These are phyloP conservation scores for Nymphalis polychloros DNA, from an alignment of 2,888 invertebrate species.

Conservation along the genomic window DNA sequence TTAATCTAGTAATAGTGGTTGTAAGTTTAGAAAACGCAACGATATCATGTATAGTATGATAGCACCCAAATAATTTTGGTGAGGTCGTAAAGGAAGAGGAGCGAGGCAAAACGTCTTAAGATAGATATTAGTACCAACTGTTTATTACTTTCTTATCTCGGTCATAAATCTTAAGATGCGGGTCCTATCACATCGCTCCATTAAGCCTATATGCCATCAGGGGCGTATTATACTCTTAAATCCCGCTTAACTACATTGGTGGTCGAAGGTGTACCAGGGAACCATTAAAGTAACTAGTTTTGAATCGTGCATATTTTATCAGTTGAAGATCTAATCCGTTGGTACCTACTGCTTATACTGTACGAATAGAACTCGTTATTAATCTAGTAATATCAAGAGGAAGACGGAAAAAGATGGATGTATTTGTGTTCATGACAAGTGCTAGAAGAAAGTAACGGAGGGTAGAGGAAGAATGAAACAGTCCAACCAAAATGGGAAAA, in stretches of 20 bases:
- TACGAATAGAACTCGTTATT: no score
- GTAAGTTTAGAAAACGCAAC: conserved; percentile 19
- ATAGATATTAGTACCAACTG: conserved; percentile 44
- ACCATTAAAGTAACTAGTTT: background rate
- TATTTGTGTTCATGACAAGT: no score
- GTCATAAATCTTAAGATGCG: conserved; percentile 35
- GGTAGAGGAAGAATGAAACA: no score
- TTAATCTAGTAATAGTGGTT: no score
- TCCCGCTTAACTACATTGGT: conserved; percentile 22
- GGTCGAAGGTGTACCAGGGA: conserved; percentile 8
- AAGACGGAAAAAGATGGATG: no score
- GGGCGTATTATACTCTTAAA: conserved; percentile 22
- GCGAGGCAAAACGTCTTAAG: conserved; percentile 37
- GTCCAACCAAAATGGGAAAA: no score
- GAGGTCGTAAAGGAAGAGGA: conserved; percentile 40
- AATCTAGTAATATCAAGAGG: no score
- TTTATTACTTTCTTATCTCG: conserved; percentile 41
- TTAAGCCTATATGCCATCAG: conserved; percentile 22
- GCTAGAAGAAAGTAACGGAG: no score
- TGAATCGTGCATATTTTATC: background rate
- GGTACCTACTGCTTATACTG: no score
- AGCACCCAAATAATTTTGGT: conserved; percentile 34
- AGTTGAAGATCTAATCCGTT: background rate
- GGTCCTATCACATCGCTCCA: conserved; percentile 27
- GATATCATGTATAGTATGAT: conserved; percentile 3